Percentiles rank a stretch among this genome's conserved stretches.
Evolutionary conservation across 2,113 vertebrate species (phyloP).

Genomic region (Gallinago media): DNA sequence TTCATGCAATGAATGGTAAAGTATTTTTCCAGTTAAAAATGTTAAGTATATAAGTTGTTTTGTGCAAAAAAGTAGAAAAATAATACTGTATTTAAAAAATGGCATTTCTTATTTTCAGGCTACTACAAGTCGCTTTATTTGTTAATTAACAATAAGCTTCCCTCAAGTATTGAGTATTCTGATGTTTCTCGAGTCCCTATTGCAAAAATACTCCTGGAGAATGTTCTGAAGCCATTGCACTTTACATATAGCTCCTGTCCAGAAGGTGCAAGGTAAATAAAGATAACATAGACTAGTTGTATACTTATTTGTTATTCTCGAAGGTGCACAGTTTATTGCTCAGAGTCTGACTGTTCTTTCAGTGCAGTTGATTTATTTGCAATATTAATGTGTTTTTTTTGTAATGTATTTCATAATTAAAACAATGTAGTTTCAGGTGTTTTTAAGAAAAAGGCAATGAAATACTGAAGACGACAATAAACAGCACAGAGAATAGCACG

Average conservation of each 20-base stretch:
- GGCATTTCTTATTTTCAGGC: conserved; percentile 74
- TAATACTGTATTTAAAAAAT: neutral
- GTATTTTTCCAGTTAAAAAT: neutral
- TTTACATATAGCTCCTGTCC: conserved; percentile 96
- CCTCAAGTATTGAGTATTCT: conserved; percentile 93
- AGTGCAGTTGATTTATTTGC: neutral
- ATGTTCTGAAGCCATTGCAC: conserved; percentile 97
- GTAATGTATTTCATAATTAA: neutral
- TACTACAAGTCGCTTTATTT: conserved; percentile 94
- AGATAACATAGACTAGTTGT: neutral
- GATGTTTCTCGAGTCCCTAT: conserved; percentile 90
- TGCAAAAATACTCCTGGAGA: conserved; percentile 94
- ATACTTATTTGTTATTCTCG: neutral
- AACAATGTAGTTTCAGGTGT: neutral
- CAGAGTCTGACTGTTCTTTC: neutral
- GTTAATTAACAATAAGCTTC: conserved; percentile 94
- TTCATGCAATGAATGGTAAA: neutral
- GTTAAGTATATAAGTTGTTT: neutral
- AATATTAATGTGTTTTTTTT: neutral
- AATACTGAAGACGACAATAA: neutral
- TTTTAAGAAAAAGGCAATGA: neutral
- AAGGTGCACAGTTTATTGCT: neutral
- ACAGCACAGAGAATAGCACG: neutral
- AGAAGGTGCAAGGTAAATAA: conserved; percentile 88
- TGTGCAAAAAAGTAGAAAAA: neutral